phyloP scores from a whole-genome alignment of 2,888 invertebrate species.

The Pristionchus maxplancki region DNA sequence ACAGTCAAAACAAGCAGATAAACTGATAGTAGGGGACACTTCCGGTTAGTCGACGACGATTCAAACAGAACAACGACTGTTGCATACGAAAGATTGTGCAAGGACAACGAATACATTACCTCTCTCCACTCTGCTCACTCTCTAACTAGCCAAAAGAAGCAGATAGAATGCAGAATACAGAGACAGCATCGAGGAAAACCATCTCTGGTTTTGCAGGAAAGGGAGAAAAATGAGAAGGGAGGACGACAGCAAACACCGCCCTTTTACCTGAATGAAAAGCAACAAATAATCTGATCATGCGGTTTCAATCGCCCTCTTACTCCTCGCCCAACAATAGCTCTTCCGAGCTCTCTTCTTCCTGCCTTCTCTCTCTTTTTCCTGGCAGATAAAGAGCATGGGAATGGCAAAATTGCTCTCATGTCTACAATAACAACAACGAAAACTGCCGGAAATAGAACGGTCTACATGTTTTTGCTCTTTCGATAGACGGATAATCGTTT shows the following conservation, averaged over 20 bases:
- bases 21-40: not conserved
- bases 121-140: too few species aligned
- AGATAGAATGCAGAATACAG: too few species aligned
- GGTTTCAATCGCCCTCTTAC: conserved; percentile 11
- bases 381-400: not conserved
- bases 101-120: too few species aligned
- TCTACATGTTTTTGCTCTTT: not conserved
- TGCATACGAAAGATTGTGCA: too few species aligned
- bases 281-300: not conserved
- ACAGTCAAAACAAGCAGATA: not conserved
- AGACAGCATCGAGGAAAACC: too few species aligned
- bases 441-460: not conserved
- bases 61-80: not conserved
- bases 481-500: too few species aligned
- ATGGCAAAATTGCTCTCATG: not conserved
- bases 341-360: not conserved
- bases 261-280: not conserved
- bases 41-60: not conserved
- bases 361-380: not conserved
- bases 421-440: not conserved
- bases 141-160: too few species aligned
- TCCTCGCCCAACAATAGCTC: not conserved
- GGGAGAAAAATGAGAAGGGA: not conserved
- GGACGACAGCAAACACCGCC: not conserved
- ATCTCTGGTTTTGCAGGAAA: not conserved